A percentile compares a stretch with the other conserved stretches of the same genome.
phyloP scores from a whole-genome alignment of 30 jellyfish, hydroid and myxozoan species.

The Mastigias papua region DNA sequence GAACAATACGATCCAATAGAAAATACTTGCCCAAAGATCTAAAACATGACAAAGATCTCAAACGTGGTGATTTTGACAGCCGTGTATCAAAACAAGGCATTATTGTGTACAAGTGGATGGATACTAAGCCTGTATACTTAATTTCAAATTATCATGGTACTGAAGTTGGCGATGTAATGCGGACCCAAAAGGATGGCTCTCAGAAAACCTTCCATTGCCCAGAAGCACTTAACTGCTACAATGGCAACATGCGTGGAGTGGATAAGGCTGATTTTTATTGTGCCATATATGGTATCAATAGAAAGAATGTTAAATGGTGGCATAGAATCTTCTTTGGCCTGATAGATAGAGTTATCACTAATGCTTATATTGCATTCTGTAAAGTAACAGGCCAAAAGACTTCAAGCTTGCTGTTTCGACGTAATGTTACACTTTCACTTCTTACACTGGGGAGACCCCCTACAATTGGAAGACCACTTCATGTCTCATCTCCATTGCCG shows the following conservation, averaged over 20 bases:
- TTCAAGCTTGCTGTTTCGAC: slow-evolving; percentile 42
- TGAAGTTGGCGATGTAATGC: not conserved
- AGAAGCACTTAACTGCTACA: slow-evolving; percentile 54
- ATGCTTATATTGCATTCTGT: slow-evolving; percentile 71
- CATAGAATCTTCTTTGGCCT: slow-evolving; percentile 83
- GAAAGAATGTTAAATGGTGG: slow-evolving; percentile 85
- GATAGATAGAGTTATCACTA: slow-evolving; percentile 67
- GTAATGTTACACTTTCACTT: slow-evolving; percentile 68
- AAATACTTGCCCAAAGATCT: slow-evolving; percentile 40
- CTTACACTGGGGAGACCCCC: slow-evolving; percentile 66
- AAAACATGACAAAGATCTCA: slow-evolving; percentile 42
- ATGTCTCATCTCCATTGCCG: slow-evolving; percentile 1
- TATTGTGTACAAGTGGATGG: slow-evolving; percentile 73
- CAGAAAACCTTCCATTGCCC: slow-evolving; percentile 42
- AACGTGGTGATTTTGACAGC: slow-evolving; percentile 67
- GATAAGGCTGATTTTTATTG: slow-evolving; percentile 79
- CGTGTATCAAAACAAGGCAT: slow-evolving; percentile 59
- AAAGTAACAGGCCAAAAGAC: slow-evolving; percentile 36
- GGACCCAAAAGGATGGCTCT: slow-evolving; percentile 69
- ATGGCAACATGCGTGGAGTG: slow-evolving; percentile 82
- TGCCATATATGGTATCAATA: slow-evolving; percentile 69
- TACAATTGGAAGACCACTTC: slow-evolving; percentile 63
- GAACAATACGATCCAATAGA: slow-evolving; percentile 55
- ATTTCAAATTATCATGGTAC: slow-evolving; percentile 6
- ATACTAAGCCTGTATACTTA: slow-evolving; percentile 42